Evolutionary conservation across 2,797 vertebrate species (phyloP).

Genomic region (Coranthus polyacanthus): DNA sequence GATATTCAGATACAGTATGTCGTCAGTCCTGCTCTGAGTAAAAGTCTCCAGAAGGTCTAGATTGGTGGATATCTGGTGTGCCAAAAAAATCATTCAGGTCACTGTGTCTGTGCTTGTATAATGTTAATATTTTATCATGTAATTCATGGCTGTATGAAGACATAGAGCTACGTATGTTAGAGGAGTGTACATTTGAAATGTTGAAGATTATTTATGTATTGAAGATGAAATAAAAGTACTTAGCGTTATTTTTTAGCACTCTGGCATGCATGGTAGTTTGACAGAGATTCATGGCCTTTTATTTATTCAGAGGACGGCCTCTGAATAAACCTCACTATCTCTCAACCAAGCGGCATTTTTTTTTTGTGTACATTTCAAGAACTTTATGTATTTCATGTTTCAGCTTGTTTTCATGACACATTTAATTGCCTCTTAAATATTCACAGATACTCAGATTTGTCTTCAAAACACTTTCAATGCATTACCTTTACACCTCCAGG

Average conservation of each 20-base stretch:
- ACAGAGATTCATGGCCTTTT: constrained; percentile 71
- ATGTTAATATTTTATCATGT: constrained; percentile 73
- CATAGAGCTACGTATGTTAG: constrained; percentile 67
- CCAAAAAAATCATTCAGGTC: constrained; percentile 84
- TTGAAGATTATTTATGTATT: constrained; percentile 74
- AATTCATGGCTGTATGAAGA: constrained; percentile 71
- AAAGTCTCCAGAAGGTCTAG: constrained; percentile 40
- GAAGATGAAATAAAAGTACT: constrained; percentile 38
- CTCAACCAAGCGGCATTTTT: constrained; percentile 58
- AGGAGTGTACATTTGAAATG: constrained; percentile 67
- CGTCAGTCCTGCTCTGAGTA: constrained; percentile 40
- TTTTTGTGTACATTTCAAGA: constrained; percentile 44
- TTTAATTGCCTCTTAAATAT: constrained; percentile 45
- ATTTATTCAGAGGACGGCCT: constrained; percentile 60
- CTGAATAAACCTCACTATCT: constrained; percentile 66
- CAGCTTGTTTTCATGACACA: constrained; percentile 28
- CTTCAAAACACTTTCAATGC: constrained; percentile 41
- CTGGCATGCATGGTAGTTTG: constrained; percentile 66
- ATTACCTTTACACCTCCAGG: constrained; percentile 29
- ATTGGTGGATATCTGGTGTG: constrained; percentile 72
- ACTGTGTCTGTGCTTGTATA: constrained; percentile 75
- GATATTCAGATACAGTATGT: constrained; percentile 55
- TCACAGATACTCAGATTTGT: constrained; percentile 44
- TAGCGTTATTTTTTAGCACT: constrained; percentile 38
- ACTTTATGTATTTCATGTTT: constrained; percentile 48